These are phyloP conservation scores for Pemphigus obesinymphae DNA, from an alignment of 1,140 invertebrate genomes.

Conservation along the genomic window DNA sequence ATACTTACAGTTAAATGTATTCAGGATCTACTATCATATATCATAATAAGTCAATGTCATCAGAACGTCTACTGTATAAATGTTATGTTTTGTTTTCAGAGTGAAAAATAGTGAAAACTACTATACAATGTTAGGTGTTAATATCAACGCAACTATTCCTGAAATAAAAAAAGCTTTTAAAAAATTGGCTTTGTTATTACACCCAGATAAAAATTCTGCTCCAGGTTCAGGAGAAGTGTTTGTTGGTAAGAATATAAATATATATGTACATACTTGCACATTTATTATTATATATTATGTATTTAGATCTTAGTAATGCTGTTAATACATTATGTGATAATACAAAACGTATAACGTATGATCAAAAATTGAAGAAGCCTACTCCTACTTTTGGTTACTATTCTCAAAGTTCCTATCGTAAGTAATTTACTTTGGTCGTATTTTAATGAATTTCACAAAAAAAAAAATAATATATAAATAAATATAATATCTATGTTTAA, in stretches of 20 bases:
- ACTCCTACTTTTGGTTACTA: neutral
- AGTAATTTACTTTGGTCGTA: neutral
- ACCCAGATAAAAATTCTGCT: slow-evolving; percentile 98
- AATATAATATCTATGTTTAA: neutral
- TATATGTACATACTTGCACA: neutral
- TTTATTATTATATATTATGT: neutral
- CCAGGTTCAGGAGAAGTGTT: slow-evolving; percentile 96
- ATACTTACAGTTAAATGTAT: too few relatives aligned
- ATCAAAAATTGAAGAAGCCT: neutral
- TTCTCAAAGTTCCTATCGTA: neutral
- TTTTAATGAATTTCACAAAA: neutral
- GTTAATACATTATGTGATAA: slow-evolving; percentile 10
- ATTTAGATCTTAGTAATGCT: slow-evolving; percentile 10
- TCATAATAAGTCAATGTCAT: too few relatives aligned
- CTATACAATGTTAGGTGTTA: slow-evolving; percentile 90
- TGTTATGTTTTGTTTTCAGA: slow-evolving; percentile 51
- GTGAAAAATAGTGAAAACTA: slow-evolving; percentile 88
- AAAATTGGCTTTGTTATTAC: slow-evolving; percentile 90
- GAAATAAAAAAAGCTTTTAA: slow-evolving; percentile 97
- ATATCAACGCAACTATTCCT: slow-evolving; percentile 83
- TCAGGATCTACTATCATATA: too few relatives aligned
- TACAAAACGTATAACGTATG: neutral
- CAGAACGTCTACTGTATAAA: neutral
- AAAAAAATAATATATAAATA: neutral
- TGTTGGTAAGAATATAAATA: slow-evolving; percentile 63